phyloP scores from a whole-genome alignment of 2,888 invertebrate species.

The Drosophila niveifrons region DNA sequence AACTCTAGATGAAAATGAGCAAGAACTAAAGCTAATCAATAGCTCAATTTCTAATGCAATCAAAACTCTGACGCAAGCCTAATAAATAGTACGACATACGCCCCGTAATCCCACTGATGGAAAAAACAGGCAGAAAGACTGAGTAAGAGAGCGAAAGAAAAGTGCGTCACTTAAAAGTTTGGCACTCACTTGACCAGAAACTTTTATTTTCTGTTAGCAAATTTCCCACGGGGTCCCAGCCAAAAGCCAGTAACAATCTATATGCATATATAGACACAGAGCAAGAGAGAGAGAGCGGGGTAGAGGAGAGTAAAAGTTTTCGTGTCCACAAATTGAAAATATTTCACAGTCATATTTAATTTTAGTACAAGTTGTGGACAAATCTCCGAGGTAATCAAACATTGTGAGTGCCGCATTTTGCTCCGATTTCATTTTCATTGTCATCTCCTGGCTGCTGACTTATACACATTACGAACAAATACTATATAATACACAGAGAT shows the following conservation, averaged over 20 bases:
- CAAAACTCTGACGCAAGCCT: slow-evolving; percentile 60
- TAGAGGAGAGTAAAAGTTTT: slow-evolving; percentile 34
- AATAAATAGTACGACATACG: slow-evolving; percentile 66
- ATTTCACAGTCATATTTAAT: slow-evolving; percentile 81
- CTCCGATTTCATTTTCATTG: slow-evolving; percentile 45
- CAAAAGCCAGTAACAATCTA: slow-evolving; percentile 37
- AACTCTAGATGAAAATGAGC: slow-evolving; percentile 14
- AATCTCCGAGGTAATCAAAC: slow-evolving; percentile 77
- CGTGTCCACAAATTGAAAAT: slow-evolving; percentile 81
- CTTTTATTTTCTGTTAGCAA: slow-evolving; percentile 81
- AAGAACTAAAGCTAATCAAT: slow-evolving; percentile 43
- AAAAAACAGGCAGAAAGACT: background rate
- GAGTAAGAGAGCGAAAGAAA: slow-evolving; percentile 39
- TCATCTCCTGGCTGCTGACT: background rate
- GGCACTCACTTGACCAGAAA: slow-evolving; percentile 81
- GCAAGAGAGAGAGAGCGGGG: background rate
- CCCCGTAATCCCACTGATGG: slow-evolving; percentile 41
- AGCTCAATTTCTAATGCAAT: slow-evolving; percentile 55
- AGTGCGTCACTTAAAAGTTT: slow-evolving; percentile 81
- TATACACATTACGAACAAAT: background rate
- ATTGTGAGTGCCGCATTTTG: slow-evolving; percentile 44
- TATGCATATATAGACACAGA: slow-evolving; percentile 7
- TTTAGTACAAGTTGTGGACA: slow-evolving; percentile 48
- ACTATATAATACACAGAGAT: slow-evolving; percentile 1
- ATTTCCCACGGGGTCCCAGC: slow-evolving; percentile 74